Evolutionary conservation across 1,140 invertebrate genomes (phyloP).

Genomic region (Temnothorax nylanderi): DNA sequence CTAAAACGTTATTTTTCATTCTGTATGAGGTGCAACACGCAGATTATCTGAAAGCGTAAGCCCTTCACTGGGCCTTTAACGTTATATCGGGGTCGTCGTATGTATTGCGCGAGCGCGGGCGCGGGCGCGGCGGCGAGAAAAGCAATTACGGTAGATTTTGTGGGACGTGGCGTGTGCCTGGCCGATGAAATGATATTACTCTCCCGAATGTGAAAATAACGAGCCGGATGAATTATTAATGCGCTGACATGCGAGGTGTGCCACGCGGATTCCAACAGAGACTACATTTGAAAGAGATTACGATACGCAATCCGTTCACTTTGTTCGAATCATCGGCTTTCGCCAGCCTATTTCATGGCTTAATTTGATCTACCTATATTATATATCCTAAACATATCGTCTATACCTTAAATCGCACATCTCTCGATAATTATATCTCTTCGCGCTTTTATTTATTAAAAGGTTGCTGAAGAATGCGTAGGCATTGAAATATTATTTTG

Average conservation of each 20-base stretch:
- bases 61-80: not conserved
- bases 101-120: not conserved
- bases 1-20: constrained; percentile 24
- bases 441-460: not conserved
- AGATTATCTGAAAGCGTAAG: not conserved
- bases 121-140: not conserved
- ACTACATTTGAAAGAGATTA: not conserved
- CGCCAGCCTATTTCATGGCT: not conserved
- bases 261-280: not conserved
- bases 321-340: not conserved
- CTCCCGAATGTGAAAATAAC: constrained; percentile 18
- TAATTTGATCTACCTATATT: not conserved
- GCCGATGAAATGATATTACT: constrained; percentile 39
- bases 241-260: not conserved
- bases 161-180: not conserved
- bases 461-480: not conserved
- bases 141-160: constrained; percentile 33
- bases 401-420: not conserved
- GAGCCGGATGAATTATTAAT: constrained; percentile 32
- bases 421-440: not conserved
- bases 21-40: too few species aligned
- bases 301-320: not conserved
- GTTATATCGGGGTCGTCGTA: not conserved
- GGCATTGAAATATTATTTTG: not conserved
- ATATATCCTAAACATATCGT: not conserved